A percentile compares a stretch with the other conserved stretches of the same genome.
These are phyloP conservation scores for Drosophila pseudotakahashii DNA, from an alignment of 2,888 invertebrate genomes.

Conservation along the genomic window DNA sequence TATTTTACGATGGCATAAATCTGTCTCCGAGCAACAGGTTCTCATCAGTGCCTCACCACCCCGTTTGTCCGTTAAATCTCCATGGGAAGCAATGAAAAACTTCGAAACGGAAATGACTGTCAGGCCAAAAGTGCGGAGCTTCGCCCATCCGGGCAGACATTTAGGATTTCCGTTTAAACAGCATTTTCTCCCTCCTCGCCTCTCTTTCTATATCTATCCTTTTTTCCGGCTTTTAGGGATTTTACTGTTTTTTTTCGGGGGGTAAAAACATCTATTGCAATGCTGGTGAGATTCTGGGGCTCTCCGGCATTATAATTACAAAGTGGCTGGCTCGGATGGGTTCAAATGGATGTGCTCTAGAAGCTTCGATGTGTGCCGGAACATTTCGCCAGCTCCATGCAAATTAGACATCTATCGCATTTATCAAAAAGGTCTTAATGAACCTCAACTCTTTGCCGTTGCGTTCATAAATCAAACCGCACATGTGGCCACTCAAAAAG, in stretches of 20 bases:
- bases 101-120: constrained; percentile 60
- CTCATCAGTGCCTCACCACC: constrained; percentile 4
- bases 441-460: constrained; percentile 14
- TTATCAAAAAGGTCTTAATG: constrained; percentile 37
- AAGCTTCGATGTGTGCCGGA: constrained; percentile 5
- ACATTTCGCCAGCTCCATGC: constrained; percentile 25
- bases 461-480: constrained; percentile 41
- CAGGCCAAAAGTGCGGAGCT: constrained; percentile 60
- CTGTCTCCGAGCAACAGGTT: constrained; percentile 63
- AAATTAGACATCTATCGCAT: constrained; percentile 38
- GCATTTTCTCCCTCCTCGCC: constrained; percentile 25
- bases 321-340: constrained; percentile 21
- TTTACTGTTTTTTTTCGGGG: background rate
- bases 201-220: constrained; percentile 9
- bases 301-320: constrained; percentile 33
- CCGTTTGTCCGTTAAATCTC: constrained; percentile 4
- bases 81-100: constrained; percentile 53
- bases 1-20: constrained; percentile 64
- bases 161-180: constrained; percentile 64
- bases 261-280: constrained; percentile 20
- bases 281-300: background rate
- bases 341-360: constrained; percentile 15
- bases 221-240: constrained; percentile 18
- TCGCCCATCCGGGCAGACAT: constrained; percentile 49
- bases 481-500: constrained; percentile 38